Conservation (phyloP, 2,797 vertebrate genomes). For the Sparus aurata region DNA sequence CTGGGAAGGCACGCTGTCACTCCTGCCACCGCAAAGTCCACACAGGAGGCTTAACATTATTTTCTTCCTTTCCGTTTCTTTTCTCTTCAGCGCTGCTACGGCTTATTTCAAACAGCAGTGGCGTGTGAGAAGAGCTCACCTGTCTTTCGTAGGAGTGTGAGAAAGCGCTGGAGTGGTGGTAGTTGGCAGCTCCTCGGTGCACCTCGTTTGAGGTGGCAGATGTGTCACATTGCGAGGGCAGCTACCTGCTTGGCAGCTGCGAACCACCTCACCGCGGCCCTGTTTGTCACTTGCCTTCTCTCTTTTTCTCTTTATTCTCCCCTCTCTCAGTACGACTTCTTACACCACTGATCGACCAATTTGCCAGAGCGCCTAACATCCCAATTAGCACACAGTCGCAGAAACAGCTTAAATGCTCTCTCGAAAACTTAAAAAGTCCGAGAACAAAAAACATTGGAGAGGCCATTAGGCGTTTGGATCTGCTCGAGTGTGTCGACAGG, state of each 20-base stretch:
- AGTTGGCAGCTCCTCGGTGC: conserved; percentile 51
- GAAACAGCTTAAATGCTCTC: conserved; percentile 43
- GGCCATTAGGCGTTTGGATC: conserved; percentile 49
- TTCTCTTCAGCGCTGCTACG: conserved; percentile 30
- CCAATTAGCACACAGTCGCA: conserved; percentile 60
- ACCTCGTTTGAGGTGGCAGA: conserved; percentile 65
- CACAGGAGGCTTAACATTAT: conserved; percentile 40
- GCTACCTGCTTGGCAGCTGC: conserved; percentile 63
- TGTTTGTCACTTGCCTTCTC: conserved; percentile 40
- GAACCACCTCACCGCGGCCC: conserved; percentile 30
- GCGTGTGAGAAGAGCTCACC: conserved; percentile 55
- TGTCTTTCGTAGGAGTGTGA: conserved; percentile 39
- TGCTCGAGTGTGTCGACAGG: conserved; percentile 36
- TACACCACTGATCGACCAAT: conserved; percentile 47
- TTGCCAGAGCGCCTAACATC: conserved; percentile 52
- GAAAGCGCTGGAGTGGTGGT: conserved; percentile 34
- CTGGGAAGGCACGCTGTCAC: conserved; percentile 61
- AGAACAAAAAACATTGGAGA: conserved; percentile 43
- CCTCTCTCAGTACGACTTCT: conserved; percentile 19
- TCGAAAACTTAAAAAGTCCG: conserved; percentile 48
- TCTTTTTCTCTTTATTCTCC: conserved; percentile 24
- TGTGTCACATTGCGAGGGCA: conserved; percentile 65
- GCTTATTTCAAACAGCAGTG: conserved; percentile 50
- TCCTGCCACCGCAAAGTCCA: conserved; percentile 62
- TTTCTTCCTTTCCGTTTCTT: conserved; percentile 16